Evolutionary conservation across 2,888 invertebrate genomes (phyloP), one percentile per base, ranked within the genome.

Genomic region (Gymnocheta viridis): DNA sequence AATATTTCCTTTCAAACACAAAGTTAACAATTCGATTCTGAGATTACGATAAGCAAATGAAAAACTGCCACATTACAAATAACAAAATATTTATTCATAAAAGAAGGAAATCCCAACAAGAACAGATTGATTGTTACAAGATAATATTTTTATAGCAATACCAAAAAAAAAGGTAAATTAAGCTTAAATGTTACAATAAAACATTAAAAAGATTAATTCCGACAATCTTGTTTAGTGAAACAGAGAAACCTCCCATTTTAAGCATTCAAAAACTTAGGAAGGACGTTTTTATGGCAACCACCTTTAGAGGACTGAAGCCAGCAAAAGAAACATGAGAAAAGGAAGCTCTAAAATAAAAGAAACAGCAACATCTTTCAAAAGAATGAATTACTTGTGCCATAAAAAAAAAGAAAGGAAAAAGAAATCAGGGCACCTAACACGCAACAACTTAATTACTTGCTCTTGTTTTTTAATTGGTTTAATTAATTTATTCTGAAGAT

Each of bases 401-500:
- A 67, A 76, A 74, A 67, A 32, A 67, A 77, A 51, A 29, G 12
- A n/a, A 29, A 7, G 19, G 10, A 44, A 47, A 27, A 64, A 51
- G 62, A 64, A 79, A 56, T 66, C 79, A 56, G 64, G 19, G 19
- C 49, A 54, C 35, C 86, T 83, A 87, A 87, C 89, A 89, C 89
- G 90, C 89, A 89, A 89, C 91, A 91, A 89, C 91, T 91, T 89
- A 90, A 91, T 91, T 91, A 91, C 90, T 89, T 87, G 87, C 60
- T 78, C 73, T 73, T 73, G 72, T 82, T 89, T 89, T 89, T 89
- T 91, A 91, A 91, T 91, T 91, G 90, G 89, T 88, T 89, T 91
- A 91, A 91, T 91, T 91, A 91, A 91, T 91, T 90, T 89, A 88
- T 90, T 89, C 90, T 89, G 88, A 89, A 87, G 88, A 87, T 89